Evolutionary conservation across 1,140 invertebrate species (phyloP), one percentile per base, ranked within the genome.

Genomic region (Plectus sambesii): DNA sequence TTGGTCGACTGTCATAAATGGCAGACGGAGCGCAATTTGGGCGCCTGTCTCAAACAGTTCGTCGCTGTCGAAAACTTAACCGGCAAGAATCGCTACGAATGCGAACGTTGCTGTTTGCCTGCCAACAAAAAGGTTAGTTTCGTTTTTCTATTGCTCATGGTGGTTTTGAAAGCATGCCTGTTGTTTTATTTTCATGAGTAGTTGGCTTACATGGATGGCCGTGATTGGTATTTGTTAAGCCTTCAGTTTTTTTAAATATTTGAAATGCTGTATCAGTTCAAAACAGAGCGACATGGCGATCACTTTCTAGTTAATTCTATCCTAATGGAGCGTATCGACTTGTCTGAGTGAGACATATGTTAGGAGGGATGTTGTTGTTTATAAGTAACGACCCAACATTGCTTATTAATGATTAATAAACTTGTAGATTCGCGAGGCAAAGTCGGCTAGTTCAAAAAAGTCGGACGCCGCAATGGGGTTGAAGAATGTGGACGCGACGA

Each of bases 11-110:
- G 22, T 19, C 6, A 15, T 17, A 5, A 17, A 9, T 36, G 17
- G 5, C 40, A 9, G 5, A 50, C 27, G 12, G 17, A 42, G 19
- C 25, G 51, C 35, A 33, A 23, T n/a, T 38, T 41, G 5, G 42
- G 46, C 83, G 61, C 87, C 0, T 92, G 86, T 67, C 76, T 96
- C 3, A 83, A 83, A 60, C 84, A 88, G 70, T 94, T 94, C 69
- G 93, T 87, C 0, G 79, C 80, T 1, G 75, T 82, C 17, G 89
- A 96, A 69, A 70, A 88, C 2, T 79, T 96, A 71, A 83, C 80
- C 2, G 87, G 84, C 8, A 82, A 80, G 61, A 94, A 96, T 70
- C 88, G 87, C 73, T 87, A 93, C 55, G 79, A 81, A 25, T 96
- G 90, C 70, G 83, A 88, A 56, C 78, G 78, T 36, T 96, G 90